Percentiles rank a stretch among this genome's conserved stretches.
Evolutionary conservation across 92 coral and sea anemone genomes (phyloP).

Genomic region (Epizoanthus illoricatus): DNA sequence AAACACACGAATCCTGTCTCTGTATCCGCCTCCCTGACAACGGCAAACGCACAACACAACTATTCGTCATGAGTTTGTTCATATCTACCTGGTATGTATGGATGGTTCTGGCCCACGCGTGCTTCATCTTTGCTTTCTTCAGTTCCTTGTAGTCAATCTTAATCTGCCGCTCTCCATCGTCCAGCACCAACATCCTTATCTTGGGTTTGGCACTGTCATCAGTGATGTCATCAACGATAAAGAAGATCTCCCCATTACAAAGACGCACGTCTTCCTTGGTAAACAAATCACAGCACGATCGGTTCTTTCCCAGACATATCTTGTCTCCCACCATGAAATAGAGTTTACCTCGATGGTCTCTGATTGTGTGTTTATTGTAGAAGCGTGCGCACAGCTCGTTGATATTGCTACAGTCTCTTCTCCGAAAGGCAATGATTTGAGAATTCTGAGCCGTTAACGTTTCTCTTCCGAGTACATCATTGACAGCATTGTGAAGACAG

Average conservation of each 20-base stretch:
- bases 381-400: conserved; percentile 47
- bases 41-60: no score
- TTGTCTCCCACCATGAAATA: conserved; percentile 47
- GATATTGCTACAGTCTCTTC: conserved; percentile 40
- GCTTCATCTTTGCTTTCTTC: conserved; percentile 45
- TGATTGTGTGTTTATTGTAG: conserved; percentile 39
- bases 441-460: conserved; percentile 8
- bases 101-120: conserved; percentile 58
- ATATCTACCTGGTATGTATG: conserved; percentile 54
- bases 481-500: conserved; percentile 2
- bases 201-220: neutral
- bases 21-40: no score
- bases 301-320: conserved; percentile 46
- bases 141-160: conserved; percentile 33
- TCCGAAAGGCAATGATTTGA: conserved; percentile 53
- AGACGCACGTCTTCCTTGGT: conserved; percentile 8
- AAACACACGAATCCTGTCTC: no score
- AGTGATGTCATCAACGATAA: conserved; percentile 35
- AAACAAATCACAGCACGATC: conserved; percentile 28
- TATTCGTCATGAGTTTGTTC: no score
- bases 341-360: conserved; percentile 27
- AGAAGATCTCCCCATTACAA: conserved; percentile 61
- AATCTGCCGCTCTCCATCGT: conserved; percentile 40
- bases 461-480: neutral
- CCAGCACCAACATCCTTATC: conserved; percentile 33